Conservation (phyloP, 2,888 invertebrate genomes). For the Metallyticus violacea region DNA sequence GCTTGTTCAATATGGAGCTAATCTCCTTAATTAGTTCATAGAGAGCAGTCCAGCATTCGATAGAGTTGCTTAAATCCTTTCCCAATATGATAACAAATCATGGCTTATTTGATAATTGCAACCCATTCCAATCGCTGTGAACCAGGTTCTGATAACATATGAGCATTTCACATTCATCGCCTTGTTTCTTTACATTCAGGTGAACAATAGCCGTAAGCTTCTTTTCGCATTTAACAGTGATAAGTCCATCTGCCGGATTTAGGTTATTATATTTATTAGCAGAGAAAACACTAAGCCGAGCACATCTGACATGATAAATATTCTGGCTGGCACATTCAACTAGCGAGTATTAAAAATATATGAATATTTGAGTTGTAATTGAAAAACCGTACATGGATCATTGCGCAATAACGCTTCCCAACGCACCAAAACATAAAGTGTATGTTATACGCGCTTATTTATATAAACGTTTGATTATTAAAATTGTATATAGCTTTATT, state of each 20-base stretch:
- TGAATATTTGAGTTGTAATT: too few relatives aligned
- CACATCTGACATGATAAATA: too few relatives aligned
- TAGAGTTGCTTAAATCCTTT: not conserved
- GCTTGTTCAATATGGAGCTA: not conserved
- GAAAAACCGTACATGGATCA: too few relatives aligned
- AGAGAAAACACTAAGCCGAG: too few relatives aligned
- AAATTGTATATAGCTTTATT: too few relatives aligned
- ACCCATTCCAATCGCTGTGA: not conserved
- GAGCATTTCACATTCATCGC: not conserved
- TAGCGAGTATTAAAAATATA: too few relatives aligned
- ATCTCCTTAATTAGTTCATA: not conserved
- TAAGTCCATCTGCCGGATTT: not conserved
- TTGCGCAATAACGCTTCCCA: too few relatives aligned
- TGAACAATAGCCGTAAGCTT: not conserved
- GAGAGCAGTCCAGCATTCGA: not conserved
- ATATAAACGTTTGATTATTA: too few relatives aligned
- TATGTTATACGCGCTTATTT: too few relatives aligned
- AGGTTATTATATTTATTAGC: not conserved
- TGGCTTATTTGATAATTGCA: conserved; percentile 3
- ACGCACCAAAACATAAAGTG: too few relatives aligned
- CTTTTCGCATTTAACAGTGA: not conserved
- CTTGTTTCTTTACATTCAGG: not conserved
- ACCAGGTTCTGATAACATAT: not conserved
- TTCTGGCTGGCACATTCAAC: too few relatives aligned
- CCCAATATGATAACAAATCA: not conserved